Evolutionary conservation across 2,113 vertebrate species (phyloP).

Genomic region (Piaya cayana): DNA sequence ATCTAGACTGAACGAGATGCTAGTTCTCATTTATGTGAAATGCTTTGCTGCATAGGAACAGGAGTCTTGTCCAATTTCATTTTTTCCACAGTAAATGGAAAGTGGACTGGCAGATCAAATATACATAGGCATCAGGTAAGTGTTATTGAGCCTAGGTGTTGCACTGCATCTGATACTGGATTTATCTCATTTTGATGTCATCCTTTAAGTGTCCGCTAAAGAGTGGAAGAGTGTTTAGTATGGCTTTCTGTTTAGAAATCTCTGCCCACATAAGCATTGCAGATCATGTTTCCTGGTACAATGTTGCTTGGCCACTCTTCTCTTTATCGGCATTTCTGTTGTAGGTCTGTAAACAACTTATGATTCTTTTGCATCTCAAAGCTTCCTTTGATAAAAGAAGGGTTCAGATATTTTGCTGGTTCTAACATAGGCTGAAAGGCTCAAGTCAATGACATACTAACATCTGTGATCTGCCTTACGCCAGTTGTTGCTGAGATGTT

Average conservation of each 20-base stretch:
- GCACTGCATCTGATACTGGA: neutral
- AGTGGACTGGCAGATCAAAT: neutral
- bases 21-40: neutral
- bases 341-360: fast-evolving
- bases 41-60: neutral
- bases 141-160: neutral
- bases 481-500: neutral
- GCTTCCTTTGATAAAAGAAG: neutral
- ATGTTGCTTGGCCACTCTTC: neutral
- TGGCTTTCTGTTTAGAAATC: neutral
- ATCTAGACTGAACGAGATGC: neutral
- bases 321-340: neutral
- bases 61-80: neutral
- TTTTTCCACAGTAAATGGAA: neutral
- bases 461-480: neutral
- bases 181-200: neutral
- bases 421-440: neutral
- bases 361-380: neutral
- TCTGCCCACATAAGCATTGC: neutral
- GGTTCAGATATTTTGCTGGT: neutral
- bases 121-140: neutral
- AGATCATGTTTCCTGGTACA: neutral
- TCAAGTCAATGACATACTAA: neutral
- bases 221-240: neutral
- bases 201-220: neutral